Evolutionary conservation across 2,113 vertebrate species (phyloP), one percentile per base, ranked within the genome.

Genomic region (Paradisaea rubra): DNA sequence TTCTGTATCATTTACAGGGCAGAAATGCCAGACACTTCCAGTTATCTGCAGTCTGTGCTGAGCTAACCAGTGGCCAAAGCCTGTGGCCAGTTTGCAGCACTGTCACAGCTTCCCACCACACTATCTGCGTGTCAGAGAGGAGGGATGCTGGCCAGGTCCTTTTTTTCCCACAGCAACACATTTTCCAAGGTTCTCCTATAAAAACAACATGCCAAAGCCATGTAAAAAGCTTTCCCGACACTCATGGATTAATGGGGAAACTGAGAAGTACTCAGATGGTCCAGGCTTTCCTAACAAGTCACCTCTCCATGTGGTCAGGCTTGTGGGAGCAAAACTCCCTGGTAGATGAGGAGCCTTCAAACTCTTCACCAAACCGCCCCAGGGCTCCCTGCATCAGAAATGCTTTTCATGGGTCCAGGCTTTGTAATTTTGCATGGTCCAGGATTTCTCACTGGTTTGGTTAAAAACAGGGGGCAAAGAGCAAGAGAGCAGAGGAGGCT

Each of bases 111-210:
- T 74, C 88, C 74, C 79, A 63, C 50, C 42, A 56, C 1, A 0
- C 63, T 76, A 18, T 57, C 59, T 35, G 1, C 8, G 9, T 61
- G 66, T 89, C 72, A 92, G 91, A 49, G 57, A 64, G 56, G 35
- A 92, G 56, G 21, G 72, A 85, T 0, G 0, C 25, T 41, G 54
- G 80, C 94, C 88, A 96, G 79, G 52, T 56, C 69, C 44, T 7
- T 93, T 95, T 73, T 88, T 90, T 47, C 80, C 60, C 79, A 88
- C 77, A 80, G 89, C 49, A 82, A 94, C 94, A 94, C n/a, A 89
- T 94, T 97, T 97, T 95, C 95, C 94, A 94, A 94, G 39, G 79
- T 50, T 94, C 47, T 82, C 35, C 68, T 71, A 60, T 52, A 88
- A 83, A 95, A 77, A 22, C 0, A 0, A 44, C 5, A 2, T 0